Evolutionary conservation across 35 echinoderm and acorn worm genomes (phyloP).

Genomic region (Eucidaris tribuloides): DNA sequence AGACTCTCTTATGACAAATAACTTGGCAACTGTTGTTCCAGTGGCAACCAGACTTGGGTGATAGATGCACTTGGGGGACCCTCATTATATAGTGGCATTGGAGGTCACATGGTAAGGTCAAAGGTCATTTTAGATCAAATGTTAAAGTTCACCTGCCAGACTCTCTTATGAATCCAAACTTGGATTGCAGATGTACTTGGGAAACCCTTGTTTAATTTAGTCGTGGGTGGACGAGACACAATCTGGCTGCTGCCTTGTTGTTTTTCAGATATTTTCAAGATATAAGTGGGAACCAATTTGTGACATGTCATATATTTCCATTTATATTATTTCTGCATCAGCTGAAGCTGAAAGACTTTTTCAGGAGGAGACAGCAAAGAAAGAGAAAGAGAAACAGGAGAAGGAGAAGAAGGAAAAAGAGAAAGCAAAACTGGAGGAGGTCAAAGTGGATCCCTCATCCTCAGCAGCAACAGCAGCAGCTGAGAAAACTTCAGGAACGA

Average conservation of each 20-base stretch:
- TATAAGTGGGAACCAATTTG: neutral
- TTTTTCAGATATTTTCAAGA: neutral
- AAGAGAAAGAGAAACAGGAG: slow-evolving; percentile 36
- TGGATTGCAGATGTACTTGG: no score
- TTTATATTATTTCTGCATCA: neutral
- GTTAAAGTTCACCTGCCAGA: no score
- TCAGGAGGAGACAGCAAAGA: slow-evolving; percentile 51
- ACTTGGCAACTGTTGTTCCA: no score
- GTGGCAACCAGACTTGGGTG: no score
- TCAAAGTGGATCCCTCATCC: neutral
- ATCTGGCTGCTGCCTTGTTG: no score
- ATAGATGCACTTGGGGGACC: no score
- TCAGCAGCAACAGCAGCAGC: slow-evolving; percentile 25
- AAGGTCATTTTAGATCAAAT: no score
- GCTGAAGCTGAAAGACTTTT: slow-evolving; percentile 49
- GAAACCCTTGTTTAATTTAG: neutral
- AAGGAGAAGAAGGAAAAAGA: slow-evolving; percentile 14
- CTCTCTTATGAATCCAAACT: neutral
- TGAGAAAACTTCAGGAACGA: neutral
- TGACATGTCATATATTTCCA: neutral
- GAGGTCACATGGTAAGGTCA: no score
- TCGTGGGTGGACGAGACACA: no score
- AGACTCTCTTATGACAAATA: no score
- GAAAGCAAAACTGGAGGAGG: neutral
- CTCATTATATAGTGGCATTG: no score